Evolutionary conservation across 2,113 vertebrate genomes (phyloP).

Genomic region (Corythornis cristatus): DNA sequence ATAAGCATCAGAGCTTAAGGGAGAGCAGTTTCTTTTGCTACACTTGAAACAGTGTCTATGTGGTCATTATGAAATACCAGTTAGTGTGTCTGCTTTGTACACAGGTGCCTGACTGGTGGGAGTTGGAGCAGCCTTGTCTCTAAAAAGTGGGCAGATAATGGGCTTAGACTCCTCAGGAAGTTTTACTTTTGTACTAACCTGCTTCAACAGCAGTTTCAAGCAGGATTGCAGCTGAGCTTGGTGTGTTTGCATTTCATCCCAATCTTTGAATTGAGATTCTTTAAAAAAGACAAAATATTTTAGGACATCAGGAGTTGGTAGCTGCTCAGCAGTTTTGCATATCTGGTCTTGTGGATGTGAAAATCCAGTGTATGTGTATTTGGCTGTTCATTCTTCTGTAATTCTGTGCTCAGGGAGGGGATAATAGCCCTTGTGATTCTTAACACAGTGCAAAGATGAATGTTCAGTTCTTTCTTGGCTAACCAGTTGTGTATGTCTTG

Average conservation of each 20-base stretch:
- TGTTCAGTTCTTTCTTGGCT: neutral
- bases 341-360: neutral
- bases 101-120: neutral
- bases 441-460: neutral
- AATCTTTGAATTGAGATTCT: neutral
- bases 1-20: neutral
- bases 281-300: neutral
- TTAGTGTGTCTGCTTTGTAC: neutral
- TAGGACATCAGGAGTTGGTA: neutral
- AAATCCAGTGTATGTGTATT: neutral
- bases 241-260: neutral
- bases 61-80: neutral
- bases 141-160: neutral
- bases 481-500: neutral
- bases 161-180: neutral
- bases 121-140: neutral
- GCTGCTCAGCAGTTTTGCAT: neutral
- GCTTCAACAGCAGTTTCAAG: neutral
- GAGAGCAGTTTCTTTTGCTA: slow-evolving; percentile 10
- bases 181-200: neutral
- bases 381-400: neutral
- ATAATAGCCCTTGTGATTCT: neutral
- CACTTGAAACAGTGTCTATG: neutral
- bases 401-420: neutral
- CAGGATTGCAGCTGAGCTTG: neutral